A percentile compares a stretch with the other conserved stretches of the same genome.
phyloP scores from a whole-genome alignment of 2,113 vertebrate genomes.

The mouse (Mus musculus) region GRCm39 chr3:133970001-133970500 shows the following conservation, averaged over 20 bases:
- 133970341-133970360: neutral
- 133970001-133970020: neutral
- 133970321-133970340: neutral
- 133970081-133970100: neutral
- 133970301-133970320: neutral
- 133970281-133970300: neutral
- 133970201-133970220: neutral
- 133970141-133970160: neutral
- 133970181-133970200: neutral
- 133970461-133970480: neutral
- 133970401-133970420: neutral
- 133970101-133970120: neutral
- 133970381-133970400: neutral
- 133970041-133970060: neutral
- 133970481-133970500: neutral
- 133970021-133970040: slow-evolving; percentile 23
- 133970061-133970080: neutral
- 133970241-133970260: neutral
- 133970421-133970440: neutral
- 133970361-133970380: neutral
- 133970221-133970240: slow-evolving; percentile 3
- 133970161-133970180: neutral
- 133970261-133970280: neutral
- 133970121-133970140: neutral
- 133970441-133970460: neutral